Percentiles rank a stretch among this genome's conserved stretches.
Evolutionary conservation across 2,888 invertebrate genomes (phyloP).

Genomic region (Cerastoderma edule): DNA sequence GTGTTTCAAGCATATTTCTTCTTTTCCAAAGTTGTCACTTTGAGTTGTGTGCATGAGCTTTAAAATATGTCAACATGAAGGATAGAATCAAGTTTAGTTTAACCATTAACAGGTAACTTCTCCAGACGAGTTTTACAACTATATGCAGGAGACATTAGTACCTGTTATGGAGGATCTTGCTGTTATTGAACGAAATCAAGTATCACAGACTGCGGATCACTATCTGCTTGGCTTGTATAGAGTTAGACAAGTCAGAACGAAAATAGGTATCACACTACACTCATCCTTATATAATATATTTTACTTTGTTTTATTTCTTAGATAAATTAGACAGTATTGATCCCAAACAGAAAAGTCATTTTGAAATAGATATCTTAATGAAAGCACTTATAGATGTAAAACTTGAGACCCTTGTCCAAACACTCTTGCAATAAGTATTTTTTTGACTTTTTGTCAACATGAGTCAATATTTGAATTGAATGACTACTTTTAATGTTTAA

Average conservation of each 20-base stretch:
- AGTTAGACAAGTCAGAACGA: constrained; percentile 65
- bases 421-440: background rate
- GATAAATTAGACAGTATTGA: background rate
- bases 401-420: background rate
- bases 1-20: background rate
- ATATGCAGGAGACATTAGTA: constrained; percentile 54
- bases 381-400: background rate
- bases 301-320: background rate
- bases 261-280: constrained; percentile 48
- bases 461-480: background rate
- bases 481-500: background rate
- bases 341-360: background rate
- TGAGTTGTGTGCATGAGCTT: background rate
- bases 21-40: background rate
- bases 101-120: constrained; percentile 23
- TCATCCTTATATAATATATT: constrained; percentile 18
- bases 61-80: too few relatives aligned
- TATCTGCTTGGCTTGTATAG: constrained; percentile 64
- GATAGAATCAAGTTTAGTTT: constrained; percentile 6
- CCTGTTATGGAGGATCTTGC: constrained; percentile 52
- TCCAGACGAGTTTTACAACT: constrained; percentile 60
- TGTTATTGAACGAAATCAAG: constrained; percentile 38
- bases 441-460: background rate
- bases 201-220: constrained; percentile 49
- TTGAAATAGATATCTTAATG: background rate